phyloP scores from a whole-genome alignment of 53 echinoderm and acorn worm genomes.

The Henricia sp. region DNA sequence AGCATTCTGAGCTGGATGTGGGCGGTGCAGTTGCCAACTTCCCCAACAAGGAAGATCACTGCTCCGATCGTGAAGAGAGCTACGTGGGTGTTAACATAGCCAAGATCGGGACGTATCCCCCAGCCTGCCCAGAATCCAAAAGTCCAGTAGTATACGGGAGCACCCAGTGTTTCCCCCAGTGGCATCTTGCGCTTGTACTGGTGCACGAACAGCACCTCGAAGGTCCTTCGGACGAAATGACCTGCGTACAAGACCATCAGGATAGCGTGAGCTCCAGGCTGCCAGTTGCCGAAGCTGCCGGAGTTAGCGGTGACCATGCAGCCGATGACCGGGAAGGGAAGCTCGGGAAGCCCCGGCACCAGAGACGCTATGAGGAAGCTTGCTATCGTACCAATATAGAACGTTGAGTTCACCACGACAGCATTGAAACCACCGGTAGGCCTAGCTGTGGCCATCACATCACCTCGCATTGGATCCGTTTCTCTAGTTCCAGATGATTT shows the following conservation, averaged over 20 bases:
- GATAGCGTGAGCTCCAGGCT: constrained; percentile 23
- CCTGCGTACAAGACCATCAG: constrained; percentile 45
- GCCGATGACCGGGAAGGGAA: constrained; percentile 52
- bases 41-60: constrained; percentile 41
- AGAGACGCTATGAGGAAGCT: constrained; percentile 45
- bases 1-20: constrained; percentile 56
- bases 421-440: constrained; percentile 26
- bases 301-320: constrained; percentile 48
- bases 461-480: not conserved
- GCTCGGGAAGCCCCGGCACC: constrained; percentile 37
- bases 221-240: constrained; percentile 47
- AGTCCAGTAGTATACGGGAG: constrained; percentile 53
- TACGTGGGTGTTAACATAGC: constrained; percentile 47
- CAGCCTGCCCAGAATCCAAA: constrained; percentile 62
- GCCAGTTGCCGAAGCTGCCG: constrained; percentile 33
- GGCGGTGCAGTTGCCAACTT: constrained; percentile 55
- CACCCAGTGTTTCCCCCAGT: constrained; percentile 42
- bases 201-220: constrained; percentile 62
- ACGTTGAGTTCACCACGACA: constrained; percentile 32
- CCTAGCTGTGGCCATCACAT: not conserved
- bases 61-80: constrained; percentile 17
- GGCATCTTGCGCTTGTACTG: constrained; percentile 43
- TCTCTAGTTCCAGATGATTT: not conserved
- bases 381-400: constrained; percentile 49
- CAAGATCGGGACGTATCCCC: constrained; percentile 56